Evolutionary conservation across 2,888 invertebrate genomes (phyloP), one percentile per base, ranked within the genome.

Genomic region (Pollenia griseotomentosa): DNA sequence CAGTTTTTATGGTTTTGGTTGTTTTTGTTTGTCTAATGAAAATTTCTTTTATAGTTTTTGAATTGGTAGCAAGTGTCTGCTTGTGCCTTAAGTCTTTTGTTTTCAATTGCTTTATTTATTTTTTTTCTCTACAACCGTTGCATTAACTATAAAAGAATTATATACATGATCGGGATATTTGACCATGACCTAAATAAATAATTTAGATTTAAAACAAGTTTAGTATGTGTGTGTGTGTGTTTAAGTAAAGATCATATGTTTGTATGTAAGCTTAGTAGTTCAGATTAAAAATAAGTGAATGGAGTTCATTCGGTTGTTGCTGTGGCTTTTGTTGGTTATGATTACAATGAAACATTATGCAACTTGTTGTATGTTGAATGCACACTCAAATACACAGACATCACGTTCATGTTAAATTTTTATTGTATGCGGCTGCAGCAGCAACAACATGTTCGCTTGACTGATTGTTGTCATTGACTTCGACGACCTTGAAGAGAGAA

Each of bases 401-500:
- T 55, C 53, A 68, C 23, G 59, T 16, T 5, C 12, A 68, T 66
- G 23, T 46, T 12, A 68, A n/a, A 19, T 11, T n/a, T 19, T 65
- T 65, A 65, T 83, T 83, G 71, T 70, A 73, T 79, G 42, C 19
- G 65, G 44, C 59, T 70, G 81, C 75, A 75, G 63, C 59, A 53
- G 68, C 71, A 46, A 71, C 71, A 46, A 75, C 79, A 65, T 75
- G 59, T 80, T 86, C 77, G 81, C 77, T 87, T 83, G 46, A 83
- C 71, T 80, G 80, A 66, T 66, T 55, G 61, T 81, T 73, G 80
- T 86, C 81, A 81, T 81, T 84, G 78, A 78, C 81, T 74, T 74
- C 40, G 2, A 19, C 63, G 86, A 83, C 86, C 86, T 83, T 87
- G 87, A 84, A 74, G 63, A 84, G 86, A 87, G 78, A 68, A 61